Evolutionary conservation across 2,888 invertebrate genomes (phyloP).

Genomic region (Tuta absoluta): DNA sequence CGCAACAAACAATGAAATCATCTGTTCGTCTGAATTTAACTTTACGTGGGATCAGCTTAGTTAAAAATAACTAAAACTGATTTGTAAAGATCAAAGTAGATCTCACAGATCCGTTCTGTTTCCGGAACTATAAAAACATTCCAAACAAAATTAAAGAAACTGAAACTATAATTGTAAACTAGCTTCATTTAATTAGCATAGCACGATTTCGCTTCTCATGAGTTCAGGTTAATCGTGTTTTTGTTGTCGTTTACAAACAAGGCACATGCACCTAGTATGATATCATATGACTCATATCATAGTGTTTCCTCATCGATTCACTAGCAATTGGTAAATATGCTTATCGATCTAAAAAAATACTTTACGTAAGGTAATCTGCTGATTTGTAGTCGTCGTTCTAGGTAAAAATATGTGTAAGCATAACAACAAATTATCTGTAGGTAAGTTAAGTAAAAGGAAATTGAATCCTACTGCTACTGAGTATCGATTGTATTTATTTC

Average conservation of each 20-base stretch:
- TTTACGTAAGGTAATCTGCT: neutral
- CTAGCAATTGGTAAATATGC: conserved; percentile 19
- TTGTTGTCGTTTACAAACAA: conserved; percentile 1
- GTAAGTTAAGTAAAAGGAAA: neutral
- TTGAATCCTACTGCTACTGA: no score
- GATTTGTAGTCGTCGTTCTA: neutral
- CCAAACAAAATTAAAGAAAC: neutral
- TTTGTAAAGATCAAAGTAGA: conserved; percentile 10
- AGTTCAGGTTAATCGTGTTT: conserved; percentile 1
- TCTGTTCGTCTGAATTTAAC: neutral
- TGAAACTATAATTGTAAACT: neutral
- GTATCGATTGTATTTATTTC: neutral
- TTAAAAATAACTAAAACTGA: neutral
- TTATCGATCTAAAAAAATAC: conserved; percentile 18
- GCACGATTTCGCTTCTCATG: conserved; percentile 3
- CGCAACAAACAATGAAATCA: neutral
- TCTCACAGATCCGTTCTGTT: neutral
- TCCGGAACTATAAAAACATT: conserved; percentile 5
- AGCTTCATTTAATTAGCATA: neutral
- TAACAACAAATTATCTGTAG: no score
- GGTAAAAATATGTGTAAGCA: neutral
- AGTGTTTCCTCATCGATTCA: conserved; percentile 22
- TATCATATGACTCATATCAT: conserved; percentile 13
- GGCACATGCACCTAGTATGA: neutral
- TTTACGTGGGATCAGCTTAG: neutral